Evolutionary conservation across 1,140 invertebrate species (phyloP), one percentile per base, ranked within the genome.

Genomic region (Zaprionus capensis): DNA sequence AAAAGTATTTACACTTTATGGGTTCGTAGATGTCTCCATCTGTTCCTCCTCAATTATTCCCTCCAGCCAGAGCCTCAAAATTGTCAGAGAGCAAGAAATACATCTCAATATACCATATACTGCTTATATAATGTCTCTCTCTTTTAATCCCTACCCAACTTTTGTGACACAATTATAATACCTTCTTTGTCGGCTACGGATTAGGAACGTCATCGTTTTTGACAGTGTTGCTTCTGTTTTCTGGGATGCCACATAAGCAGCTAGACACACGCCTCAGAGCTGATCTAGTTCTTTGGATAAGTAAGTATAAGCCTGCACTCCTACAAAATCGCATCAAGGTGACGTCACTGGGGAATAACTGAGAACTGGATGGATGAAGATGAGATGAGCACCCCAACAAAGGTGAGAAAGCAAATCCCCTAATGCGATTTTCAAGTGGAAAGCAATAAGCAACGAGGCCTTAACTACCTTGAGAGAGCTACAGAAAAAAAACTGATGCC

Each of bases 381-480:
- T 75, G 80, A 77, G 67, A 82, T 75, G 80, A 49, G 59, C 15
- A 34, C 44, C 24, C n/a, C 44, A 66, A 78, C 67, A 73, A 80
- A 80, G 66, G 69, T 68, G 82, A 64, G 67, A 68, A 88, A 46
- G 65, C 41, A 70, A 82, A 85, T 76, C 68, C 76, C 73, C 69
- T 88, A 88, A 88, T 88, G 85, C 78, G 78, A 90, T 88, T 90
- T 90, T 90, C 78, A 84, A 88, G 84, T 88, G 78, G 71, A 84
- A 90, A 84, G 66, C 81, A 78, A 80, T 86, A 58, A 70, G 65
- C 55, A 24, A 24, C 46, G 46, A 46, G 41, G n/a, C 38, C 38
- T 41, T 53, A 53, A 31, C 31, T 61, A 49, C 38, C 51, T 63
- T 87, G 80, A 86, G 80, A 86, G 87, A 84, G 80, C 71, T 82